Conservation (phyloP, 2,888 invertebrate genomes). For the Diogma glabrata region DNA sequence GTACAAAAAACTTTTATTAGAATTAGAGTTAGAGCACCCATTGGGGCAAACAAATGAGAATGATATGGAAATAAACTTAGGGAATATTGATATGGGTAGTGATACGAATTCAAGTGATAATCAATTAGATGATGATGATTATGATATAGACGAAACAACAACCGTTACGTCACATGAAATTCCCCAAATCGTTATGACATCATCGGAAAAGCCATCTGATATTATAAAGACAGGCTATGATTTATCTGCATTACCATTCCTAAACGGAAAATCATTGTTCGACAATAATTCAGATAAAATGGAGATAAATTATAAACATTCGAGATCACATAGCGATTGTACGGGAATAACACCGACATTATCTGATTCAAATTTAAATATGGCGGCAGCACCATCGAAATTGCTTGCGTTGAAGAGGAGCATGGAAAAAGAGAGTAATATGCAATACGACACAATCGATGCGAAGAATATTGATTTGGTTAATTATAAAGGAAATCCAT, state of each 20-base stretch:
- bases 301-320: slow-evolving; percentile 18
- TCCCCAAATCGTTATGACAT: not conserved
- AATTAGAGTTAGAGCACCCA: slow-evolving; percentile 18
- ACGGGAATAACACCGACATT: slow-evolving; percentile 17
- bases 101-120: slow-evolving; percentile 21
- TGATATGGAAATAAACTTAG: slow-evolving; percentile 12
- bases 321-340: slow-evolving; percentile 22
- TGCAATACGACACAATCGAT: not conserved
- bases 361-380: not conserved
- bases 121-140: slow-evolving; percentile 19
- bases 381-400: slow-evolving; percentile 6
- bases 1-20: slow-evolving; percentile 20
- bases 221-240: slow-evolving; percentile 8
- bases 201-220: not conserved
- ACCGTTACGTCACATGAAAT: not conserved
- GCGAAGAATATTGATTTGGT: slow-evolving; percentile 2
- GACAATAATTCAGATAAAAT: slow-evolving; percentile 3
- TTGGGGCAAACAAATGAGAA: slow-evolving; percentile 15
- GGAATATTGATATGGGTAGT: slow-evolving; percentile 15
- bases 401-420: not conserved
- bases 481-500: not conserved
- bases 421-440: not conserved
- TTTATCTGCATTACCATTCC: slow-evolving; percentile 11
- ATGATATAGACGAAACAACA: slow-evolving; percentile 6
- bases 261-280: not conserved